A percentile compares a stretch with the other conserved stretches of the same genome.
Conservation (phyloP, 2,113 vertebrate species). For the Mormyrus iriodes region DNA sequence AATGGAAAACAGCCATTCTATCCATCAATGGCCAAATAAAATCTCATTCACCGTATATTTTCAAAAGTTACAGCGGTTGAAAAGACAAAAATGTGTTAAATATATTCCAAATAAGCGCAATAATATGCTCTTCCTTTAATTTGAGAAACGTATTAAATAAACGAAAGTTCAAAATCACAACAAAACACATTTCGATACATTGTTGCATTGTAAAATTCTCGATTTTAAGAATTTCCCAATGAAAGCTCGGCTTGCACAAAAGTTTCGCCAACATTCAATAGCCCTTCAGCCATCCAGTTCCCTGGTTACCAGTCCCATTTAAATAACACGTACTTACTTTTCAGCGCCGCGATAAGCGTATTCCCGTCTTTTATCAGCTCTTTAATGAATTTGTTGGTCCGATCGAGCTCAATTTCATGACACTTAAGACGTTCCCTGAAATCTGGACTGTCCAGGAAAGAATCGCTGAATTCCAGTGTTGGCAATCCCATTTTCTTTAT, state of each 20-base stretch:
- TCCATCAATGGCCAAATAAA: not conserved
- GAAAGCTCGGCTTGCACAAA: not conserved
- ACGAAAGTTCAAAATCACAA: not conserved
- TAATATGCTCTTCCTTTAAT: not conserved
- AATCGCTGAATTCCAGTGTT: slow-evolving; percentile 94
- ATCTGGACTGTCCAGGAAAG: slow-evolving; percentile 91
- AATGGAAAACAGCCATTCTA: not conserved
- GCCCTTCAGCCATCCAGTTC: not conserved
- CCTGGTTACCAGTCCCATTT: not conserved
- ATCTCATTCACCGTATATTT: not conserved
- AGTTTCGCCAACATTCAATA: not conserved
- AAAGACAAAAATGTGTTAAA: not conserved
- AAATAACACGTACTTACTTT: slow-evolving; percentile 66
- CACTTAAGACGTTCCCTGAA: slow-evolving; percentile 92
- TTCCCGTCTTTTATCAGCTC: slow-evolving; percentile 94
- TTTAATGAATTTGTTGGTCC: slow-evolving; percentile 96
- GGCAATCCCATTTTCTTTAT: slow-evolving; percentile 79
- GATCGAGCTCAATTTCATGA: slow-evolving; percentile 90
- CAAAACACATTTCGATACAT: not conserved
- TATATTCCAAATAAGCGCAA: not conserved
- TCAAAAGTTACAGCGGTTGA: not conserved
- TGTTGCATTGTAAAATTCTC: not conserved
- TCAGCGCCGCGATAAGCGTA: slow-evolving; percentile 82
- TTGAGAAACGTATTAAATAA: not conserved
- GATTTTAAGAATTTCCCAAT: not conserved